A percentile compares a stretch with the other conserved stretches of the same genome.
Evolutionary conservation across 2,113 vertebrate genomes (phyloP).

Genomic region (Tapirus terrestris): DNA sequence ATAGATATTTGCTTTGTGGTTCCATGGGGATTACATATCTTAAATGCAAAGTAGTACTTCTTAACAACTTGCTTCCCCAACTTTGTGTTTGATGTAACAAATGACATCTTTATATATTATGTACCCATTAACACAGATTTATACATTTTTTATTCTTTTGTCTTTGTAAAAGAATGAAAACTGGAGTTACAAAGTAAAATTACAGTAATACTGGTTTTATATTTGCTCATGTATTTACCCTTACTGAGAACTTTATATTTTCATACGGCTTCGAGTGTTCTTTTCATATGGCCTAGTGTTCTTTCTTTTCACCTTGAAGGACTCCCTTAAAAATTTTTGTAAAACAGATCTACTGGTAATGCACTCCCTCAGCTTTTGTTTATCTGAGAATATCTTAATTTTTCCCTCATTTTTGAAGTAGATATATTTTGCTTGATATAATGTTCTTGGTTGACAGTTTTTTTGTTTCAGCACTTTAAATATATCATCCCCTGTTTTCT

Average conservation of each 20-base stretch:
- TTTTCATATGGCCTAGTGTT: not conserved
- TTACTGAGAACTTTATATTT: not conserved
- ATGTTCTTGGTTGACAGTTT: not conserved
- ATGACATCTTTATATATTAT: not conserved
- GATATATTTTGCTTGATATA: not conserved
- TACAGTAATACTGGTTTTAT: not conserved
- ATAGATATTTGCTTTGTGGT: not conserved
- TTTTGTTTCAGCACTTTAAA: not conserved
- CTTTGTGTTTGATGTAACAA: not conserved
- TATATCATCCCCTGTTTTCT: not conserved
- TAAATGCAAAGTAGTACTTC: not conserved
- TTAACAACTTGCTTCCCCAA: not conserved
- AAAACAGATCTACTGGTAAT: not conserved
- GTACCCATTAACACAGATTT: not conserved
- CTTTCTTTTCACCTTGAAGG: not conserved
- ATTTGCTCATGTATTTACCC: not conserved
- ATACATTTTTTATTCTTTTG: not conserved
- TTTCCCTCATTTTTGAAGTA: not conserved
- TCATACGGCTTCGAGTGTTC: not conserved
- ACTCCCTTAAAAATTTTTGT: not conserved
- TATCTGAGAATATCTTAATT: not conserved
- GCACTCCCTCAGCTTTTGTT: not conserved
- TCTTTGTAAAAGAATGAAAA: not conserved
- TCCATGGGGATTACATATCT: not conserved
- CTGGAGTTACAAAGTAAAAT: not conserved